A percentile compares a stretch with the other conserved stretches of the same genome.
phyloP scores from a whole-genome alignment of 2,113 vertebrate species.

The Acrocephalus arundinaceus region DNA sequence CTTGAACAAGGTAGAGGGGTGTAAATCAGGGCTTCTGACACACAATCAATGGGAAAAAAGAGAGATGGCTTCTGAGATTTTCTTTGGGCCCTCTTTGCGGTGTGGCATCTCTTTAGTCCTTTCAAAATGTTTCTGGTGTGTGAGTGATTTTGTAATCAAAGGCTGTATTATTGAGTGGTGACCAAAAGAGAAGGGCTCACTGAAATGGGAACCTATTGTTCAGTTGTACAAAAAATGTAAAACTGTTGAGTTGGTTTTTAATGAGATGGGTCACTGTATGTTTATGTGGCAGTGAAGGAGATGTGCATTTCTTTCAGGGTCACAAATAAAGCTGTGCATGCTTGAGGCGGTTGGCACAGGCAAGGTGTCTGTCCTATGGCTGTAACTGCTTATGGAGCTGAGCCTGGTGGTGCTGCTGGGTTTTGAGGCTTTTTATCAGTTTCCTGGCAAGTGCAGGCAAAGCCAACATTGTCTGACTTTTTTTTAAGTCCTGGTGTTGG shows the following conservation, averaged over 20 bases:
- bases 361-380: neutral
- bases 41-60: neutral
- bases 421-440: neutral
- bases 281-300: neutral
- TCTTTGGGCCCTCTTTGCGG: neutral
- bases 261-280: neutral
- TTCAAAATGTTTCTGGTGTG: neutral
- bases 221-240: neutral
- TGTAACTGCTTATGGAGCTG: neutral
- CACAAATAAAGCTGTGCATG: neutral
- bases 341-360: neutral
- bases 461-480: neutral
- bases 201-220: neutral
- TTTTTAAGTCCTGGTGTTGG: neutral
- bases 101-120: neutral
- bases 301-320: neutral
- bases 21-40: slow-evolving; percentile 31
- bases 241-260: neutral
- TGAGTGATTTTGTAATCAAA: neutral
- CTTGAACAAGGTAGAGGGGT: neutral
- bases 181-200: neutral
- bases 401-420: neutral
- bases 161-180: neutral
- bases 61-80: neutral
- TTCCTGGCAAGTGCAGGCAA: neutral